Evolutionary conservation across 2,797 vertebrate species (phyloP).

Genomic region (Rhincodon typus): DNA sequence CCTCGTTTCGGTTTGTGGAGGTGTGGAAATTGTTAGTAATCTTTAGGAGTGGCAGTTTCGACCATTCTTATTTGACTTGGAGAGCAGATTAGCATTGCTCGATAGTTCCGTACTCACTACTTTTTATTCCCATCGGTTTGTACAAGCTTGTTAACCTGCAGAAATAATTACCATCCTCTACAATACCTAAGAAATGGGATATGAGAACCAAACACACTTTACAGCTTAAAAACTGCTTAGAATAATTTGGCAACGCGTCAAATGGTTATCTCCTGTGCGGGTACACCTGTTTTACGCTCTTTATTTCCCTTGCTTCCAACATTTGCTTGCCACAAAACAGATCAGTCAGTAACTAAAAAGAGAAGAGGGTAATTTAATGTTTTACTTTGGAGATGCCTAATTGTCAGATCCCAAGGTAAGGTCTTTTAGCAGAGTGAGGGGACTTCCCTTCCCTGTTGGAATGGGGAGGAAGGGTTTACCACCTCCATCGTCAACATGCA

Average conservation of each 20-base stretch:
- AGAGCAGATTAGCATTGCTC: not conserved
- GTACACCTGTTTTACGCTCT: not conserved
- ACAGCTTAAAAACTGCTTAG: not conserved
- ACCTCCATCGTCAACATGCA: not conserved
- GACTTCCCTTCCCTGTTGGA: not conserved
- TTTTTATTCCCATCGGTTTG: not conserved
- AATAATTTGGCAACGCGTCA: not conserved
- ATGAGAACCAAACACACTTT: not conserved
- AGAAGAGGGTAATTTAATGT: not conserved
- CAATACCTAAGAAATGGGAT: not conserved
- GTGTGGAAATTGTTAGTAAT: not conserved
- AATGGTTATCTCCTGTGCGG: not conserved
- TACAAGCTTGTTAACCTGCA: not conserved
- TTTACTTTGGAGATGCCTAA: not conserved
- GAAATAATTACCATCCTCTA: not conserved
- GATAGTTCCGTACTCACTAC: not conserved
- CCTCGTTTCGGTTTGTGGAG: not conserved
- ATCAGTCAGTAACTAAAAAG: not conserved
- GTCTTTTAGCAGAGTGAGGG: not conserved
- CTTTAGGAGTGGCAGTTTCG: constrained; percentile 32
- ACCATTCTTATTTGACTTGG: not conserved
- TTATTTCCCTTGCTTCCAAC: not conserved
- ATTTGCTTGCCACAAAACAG: not conserved
- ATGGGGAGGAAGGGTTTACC: no score
- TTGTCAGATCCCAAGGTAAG: not conserved